Conservation (phyloP, 2,797 vertebrate genomes). For the Ctenochaetus hawaiiensis region DNA sequence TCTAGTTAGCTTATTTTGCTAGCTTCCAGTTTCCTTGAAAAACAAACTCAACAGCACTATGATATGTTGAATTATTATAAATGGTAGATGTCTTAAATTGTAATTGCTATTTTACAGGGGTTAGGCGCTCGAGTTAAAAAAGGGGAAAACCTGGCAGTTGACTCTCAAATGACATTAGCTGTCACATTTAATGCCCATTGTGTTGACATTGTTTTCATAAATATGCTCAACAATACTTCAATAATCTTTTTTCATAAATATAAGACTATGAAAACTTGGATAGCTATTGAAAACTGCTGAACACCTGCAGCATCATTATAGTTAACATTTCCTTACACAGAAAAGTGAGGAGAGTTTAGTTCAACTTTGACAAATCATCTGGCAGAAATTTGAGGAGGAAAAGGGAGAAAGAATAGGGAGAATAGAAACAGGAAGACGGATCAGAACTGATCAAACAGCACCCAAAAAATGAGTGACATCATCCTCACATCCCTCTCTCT, state of each 20-base stretch:
- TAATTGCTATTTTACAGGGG: too few species aligned
- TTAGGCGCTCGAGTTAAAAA: too few species aligned
- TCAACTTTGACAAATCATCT: neutral
- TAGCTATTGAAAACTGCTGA: too few species aligned
- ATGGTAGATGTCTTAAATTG: neutral
- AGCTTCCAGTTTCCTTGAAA: neutral
- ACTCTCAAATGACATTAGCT: too few species aligned
- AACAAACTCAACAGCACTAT: neutral
- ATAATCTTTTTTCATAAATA: neutral
- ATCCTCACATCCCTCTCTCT: conserved; percentile 70
- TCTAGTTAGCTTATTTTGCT: neutral
- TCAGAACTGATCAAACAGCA: conserved; percentile 9
- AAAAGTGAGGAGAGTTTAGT: neutral
- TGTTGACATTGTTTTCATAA: too few species aligned
- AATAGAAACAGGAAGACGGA: neutral
- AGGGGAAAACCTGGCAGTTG: too few species aligned
- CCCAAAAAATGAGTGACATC: neutral
- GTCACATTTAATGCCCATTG: too few species aligned
- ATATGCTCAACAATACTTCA: too few species aligned
- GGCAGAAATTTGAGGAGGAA: neutral
- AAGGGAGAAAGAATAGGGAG: neutral
- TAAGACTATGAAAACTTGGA: neutral
- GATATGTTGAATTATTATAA: neutral
- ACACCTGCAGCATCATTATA: neutral
- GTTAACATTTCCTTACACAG: neutral